Evolutionary conservation across 2,113 vertebrate genomes (phyloP).

Genomic region (Etheostoma cragini): DNA sequence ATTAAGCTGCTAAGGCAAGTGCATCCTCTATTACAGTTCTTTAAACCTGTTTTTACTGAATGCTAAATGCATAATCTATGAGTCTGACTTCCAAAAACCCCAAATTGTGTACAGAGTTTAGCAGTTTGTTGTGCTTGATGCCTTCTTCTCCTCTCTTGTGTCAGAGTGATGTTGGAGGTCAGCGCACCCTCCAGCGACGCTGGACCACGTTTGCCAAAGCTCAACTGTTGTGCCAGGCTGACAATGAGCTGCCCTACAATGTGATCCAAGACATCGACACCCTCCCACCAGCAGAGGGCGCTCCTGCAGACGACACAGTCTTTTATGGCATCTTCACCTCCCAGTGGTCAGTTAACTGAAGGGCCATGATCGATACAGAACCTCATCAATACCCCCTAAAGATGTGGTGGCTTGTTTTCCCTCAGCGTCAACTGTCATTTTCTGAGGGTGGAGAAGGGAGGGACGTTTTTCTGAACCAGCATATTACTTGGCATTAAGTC

Average conservation of each 20-base stretch:
- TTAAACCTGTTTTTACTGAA: too few relatives aligned
- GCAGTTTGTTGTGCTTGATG: background rate
- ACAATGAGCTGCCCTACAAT: slow-evolving; percentile 83
- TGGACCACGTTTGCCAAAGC: slow-evolving; percentile 87
- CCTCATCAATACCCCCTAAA: background rate
- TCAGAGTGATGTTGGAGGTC: slow-evolving; percentile 83
- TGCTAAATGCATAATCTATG: too few relatives aligned
- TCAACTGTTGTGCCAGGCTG: slow-evolving; percentile 82
- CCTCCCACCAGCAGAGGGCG: slow-evolving; percentile 77
- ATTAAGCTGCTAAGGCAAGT: too few relatives aligned
- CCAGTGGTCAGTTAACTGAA: slow-evolving; percentile 79
- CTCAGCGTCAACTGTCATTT: background rate
- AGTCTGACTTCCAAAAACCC: too few relatives aligned
- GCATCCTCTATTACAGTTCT: too few relatives aligned
- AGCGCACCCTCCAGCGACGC: slow-evolving; percentile 83
- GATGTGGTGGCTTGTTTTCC: background rate
- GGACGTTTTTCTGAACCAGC: background rate
- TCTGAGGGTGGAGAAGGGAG: background rate
- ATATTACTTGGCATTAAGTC: background rate
- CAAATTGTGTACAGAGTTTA: too few relatives aligned
- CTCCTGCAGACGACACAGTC: slow-evolving; percentile 73
- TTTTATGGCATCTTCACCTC: slow-evolving; percentile 86
- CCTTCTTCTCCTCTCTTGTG: background rate
- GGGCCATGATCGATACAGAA: background rate
- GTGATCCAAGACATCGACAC: slow-evolving; percentile 81